Evolutionary conservation across 2,888 invertebrate species (phyloP), one percentile per base, ranked within the genome.

Genomic region (Melitaea athalia): DNA sequence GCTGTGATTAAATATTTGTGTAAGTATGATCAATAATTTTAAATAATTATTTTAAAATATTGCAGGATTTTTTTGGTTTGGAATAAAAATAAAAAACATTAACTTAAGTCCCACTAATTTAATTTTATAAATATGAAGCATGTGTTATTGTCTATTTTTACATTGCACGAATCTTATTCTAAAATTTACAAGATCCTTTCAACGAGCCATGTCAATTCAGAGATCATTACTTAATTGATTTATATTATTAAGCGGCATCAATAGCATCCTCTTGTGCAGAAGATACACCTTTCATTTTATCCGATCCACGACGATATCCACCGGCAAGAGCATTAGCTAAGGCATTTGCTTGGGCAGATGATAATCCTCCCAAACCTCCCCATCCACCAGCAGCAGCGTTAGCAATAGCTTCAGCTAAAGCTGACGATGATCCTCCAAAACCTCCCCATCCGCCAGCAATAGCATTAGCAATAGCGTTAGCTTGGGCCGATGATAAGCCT

Each of bases 91-190:
- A 67, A 72, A 71, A 68, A 10, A 6, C 2, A 43, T 15, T 38
- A 49, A 6, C 0, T 67, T 66, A 43, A 74, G 75, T 81, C 80
- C 82, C 82, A 81, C 78, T 76, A 76, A 74, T 75, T 75, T 76
- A 73, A 76, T 77, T 76, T 69, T 76, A 74, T 60, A 75, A 75
- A 71, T 76, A 72, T 74, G 72, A 80, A 79, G 77, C 78, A 78
- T 79, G 76, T 74, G 67, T 68, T 61, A 73, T 77, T 75, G 74
- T 71, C 75, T 73, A 72, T 76, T 78, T 38, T 77, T 73, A 67
- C 59, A 70, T 76, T 78, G 78, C 77, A 77, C 59, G n/a, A 57
- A 49, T 67, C 61, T 74, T 75, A 76, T 76, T 55, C 74, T 74
- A 72, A 47, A 57, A 15, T 38, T 31, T 69, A 70, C 70, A 53